A percentile compares a stretch with the other conserved stretches of the same genome.
phyloP scores from a whole-genome alignment of 1,140 invertebrate genomes.

The Temnothorax nylanderi region DNA sequence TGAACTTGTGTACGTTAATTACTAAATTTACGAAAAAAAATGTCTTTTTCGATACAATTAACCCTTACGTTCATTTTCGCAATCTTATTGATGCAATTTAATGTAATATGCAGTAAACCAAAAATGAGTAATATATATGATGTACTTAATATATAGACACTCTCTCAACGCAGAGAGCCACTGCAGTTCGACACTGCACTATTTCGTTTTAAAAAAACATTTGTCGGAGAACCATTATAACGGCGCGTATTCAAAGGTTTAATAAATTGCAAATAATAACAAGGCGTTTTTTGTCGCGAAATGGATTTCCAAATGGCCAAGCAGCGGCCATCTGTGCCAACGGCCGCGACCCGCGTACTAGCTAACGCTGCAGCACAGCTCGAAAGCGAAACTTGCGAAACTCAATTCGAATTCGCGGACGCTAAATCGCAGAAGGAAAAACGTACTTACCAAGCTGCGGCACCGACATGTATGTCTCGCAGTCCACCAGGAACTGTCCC shows the following conservation, averaged over 20 bases:
- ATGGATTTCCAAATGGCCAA: neutral
- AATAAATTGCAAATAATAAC: neutral
- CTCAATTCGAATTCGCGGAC: neutral
- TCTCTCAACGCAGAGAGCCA: too few species aligned
- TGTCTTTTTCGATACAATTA: too few species aligned
- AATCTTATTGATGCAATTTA: too few species aligned
- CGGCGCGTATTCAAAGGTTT: neutral
- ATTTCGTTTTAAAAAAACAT: too few species aligned
- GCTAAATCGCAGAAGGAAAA: constrained; percentile 24
- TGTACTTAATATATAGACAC: too few species aligned
- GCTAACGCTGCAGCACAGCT: neutral
- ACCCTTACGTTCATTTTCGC: too few species aligned
- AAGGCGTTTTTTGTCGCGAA: neutral
- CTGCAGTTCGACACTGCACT: too few species aligned
- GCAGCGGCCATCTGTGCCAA: constrained; percentile 32
- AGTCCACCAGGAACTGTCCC: constrained; percentile 97
- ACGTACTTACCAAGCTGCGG: constrained; percentile 88
- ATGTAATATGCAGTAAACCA: too few species aligned
- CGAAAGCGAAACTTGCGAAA: neutral
- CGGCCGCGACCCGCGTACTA: neutral
- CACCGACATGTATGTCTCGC: constrained; percentile 95
- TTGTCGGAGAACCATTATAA: neutral
- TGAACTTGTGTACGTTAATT: too few species aligned
- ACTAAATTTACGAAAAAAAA: too few species aligned
- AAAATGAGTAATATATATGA: too few species aligned